Conservation (phyloP, 1,140 invertebrate genomes). For the Brachionus rubens region DNA sequence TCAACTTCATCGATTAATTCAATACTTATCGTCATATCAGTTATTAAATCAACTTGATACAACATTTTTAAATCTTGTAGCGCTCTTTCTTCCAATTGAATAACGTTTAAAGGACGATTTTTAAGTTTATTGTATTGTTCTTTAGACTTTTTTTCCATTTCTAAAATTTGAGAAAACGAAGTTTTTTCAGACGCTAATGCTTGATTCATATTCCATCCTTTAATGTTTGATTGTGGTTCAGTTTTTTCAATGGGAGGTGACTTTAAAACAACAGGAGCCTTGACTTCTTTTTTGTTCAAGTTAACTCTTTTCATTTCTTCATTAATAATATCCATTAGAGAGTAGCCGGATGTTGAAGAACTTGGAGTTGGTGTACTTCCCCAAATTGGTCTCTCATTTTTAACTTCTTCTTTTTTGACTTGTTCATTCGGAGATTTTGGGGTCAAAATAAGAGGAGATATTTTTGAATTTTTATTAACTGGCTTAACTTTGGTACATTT, state of each 20-base stretch:
- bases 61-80: slow-evolving; percentile 24
- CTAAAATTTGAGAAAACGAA: slow-evolving; percentile 24
- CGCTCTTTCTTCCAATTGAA: slow-evolving; percentile 41
- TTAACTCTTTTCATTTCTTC: slow-evolving; percentile 34
- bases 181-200: neutral
- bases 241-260: neutral
- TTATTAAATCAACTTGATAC: slow-evolving; percentile 17
- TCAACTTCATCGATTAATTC: slow-evolving; percentile 32
- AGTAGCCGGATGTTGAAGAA: neutral
- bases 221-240: neutral
- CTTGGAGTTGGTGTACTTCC: neutral
- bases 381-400: neutral
- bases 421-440: neutral
- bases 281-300: slow-evolving; percentile 4
- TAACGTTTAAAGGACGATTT: slow-evolving; percentile 11
- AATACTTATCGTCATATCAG: slow-evolving; percentile 35
- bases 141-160: slow-evolving; percentile 39
- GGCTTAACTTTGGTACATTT: neutral
- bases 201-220: slow-evolving; percentile 31
- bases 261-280: neutral
- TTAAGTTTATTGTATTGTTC: slow-evolving; percentile 37
- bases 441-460: neutral
- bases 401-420: neutral
- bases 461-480: neutral
- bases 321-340: slow-evolving; percentile 22